These are phyloP conservation scores for Odontomachus brunneus DNA, from an alignment of 1,140 invertebrate species.

Conservation along the genomic window DNA sequence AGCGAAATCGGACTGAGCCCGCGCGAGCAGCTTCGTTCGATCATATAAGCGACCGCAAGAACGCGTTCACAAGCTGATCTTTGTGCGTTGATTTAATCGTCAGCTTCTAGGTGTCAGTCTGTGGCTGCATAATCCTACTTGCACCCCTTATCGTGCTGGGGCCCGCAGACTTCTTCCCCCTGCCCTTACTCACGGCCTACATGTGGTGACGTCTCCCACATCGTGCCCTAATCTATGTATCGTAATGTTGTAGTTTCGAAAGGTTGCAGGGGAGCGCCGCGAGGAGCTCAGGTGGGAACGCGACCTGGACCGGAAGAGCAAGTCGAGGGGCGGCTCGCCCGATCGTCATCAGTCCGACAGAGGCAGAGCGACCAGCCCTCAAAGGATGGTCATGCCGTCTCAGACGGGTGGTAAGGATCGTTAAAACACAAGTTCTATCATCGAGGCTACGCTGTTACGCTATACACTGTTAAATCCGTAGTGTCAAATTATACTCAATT, in stretches of 20 bases:
- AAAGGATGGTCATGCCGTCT: constrained; percentile 66
- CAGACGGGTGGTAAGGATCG: constrained; percentile 58
- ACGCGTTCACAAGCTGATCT: constrained; percentile 8
- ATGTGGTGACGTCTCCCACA: constrained; percentile 81
- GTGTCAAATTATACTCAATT: no score
- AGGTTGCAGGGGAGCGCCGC: constrained; percentile 86
- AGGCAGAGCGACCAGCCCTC: constrained; percentile 80
- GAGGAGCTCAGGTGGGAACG: constrained; percentile 84
- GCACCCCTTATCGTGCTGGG: constrained; percentile 26
- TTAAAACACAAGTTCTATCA: no score
- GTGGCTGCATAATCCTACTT: constrained; percentile 45
- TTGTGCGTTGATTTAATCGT: constrained; percentile 36
- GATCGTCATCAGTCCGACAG: constrained; percentile 79
- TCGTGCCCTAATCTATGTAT: constrained; percentile 81
- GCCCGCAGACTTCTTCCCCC: constrained; percentile 3
- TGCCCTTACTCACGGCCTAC: constrained; percentile 58
- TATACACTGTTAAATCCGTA: no score
- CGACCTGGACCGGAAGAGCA: constrained; percentile 85
- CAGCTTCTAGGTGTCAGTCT: constrained; percentile 48
- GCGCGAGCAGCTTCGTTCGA: neutral
- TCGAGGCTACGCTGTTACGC: no score
- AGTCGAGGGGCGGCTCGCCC: constrained; percentile 83
- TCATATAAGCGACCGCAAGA: neutral
- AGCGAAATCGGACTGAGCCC: neutral
- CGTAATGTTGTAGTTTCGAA: constrained; percentile 86